Base-by-base conservation (phyloP, 2,888 invertebrate species). In the Bugulina stolonifera region DNA sequence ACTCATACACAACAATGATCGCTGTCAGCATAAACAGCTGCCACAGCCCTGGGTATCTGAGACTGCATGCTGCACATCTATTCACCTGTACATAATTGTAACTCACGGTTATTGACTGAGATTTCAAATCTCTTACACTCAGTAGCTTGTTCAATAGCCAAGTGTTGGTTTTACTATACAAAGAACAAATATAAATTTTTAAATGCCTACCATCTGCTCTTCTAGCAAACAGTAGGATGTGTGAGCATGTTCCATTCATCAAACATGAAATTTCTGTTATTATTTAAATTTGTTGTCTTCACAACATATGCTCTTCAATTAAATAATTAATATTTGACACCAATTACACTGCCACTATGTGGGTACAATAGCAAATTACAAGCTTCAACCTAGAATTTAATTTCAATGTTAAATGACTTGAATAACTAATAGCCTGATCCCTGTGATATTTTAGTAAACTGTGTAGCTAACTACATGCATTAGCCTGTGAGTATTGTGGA, bases 21-120 rank as follows among this genome's bases (percentile, higher is more conserved):
- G n/a, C n/a, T n/a, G 43, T 43, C 43, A 43, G 43, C 43, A 43
- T 43, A 10, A 10, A 43, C 43, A 43, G 43, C 43, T 43, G 43
- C 43, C 43, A 18, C 18, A 43, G 43, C 18, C 43, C 18, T 43
- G 10, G 18, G 18, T 32, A 57, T n/a, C 14, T 14, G 5, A 57
- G 5, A 57, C 57, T 5, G 18, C 25, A 5, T 57, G n/a, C 23
- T 57, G 18, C 25, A 25, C 52, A 52, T 14, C 57, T 57, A 57
- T n/a, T 25, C 27, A 64, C 2, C 32, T 34, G 64, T 29, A 27
- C 5, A 32, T 25, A 64, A 32, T 64, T n/a, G 32, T 29, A 2
- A 32, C 29, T 27, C 64, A 64, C 64, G 64, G 64, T 64, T 64
- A 64, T 64, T 34, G 64, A 64, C 64, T 32, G 32, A 29, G 14